These are phyloP conservation scores for Platyrinchus mystaceus DNA, from an alignment of 2,797 vertebrate genomes.

Conservation along the genomic window DNA sequence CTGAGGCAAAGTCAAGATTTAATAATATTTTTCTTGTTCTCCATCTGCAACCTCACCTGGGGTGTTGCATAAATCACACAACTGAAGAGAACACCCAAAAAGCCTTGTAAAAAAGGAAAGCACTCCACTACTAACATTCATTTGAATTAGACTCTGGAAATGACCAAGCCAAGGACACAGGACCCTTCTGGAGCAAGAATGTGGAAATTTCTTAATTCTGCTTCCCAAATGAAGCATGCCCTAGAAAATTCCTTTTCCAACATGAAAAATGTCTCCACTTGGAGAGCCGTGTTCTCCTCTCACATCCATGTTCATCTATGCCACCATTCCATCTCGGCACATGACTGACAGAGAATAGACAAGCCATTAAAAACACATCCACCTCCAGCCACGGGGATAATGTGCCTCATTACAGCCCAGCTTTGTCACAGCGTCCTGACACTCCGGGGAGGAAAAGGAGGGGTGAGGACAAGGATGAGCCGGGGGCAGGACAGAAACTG, in stretches of 20 bases:
- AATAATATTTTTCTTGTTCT: not conserved
- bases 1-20: not conserved
- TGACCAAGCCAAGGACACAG: not conserved
- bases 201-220: not conserved
- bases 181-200: not conserved
- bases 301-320: not conserved
- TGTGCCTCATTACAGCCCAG: slow-evolving; percentile 66
- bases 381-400: slow-evolving; percentile 76
- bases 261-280: not conserved
- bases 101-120: not conserved
- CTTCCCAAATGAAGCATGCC: not conserved
- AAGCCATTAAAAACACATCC: slow-evolving; percentile 77
- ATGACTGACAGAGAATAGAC: slow-evolving; percentile 76
- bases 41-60: not conserved
- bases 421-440: slow-evolving; percentile 73
- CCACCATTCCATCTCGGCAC: slow-evolving; percentile 60
- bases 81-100: not conserved
- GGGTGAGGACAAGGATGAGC: not conserved
- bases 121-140: not conserved
- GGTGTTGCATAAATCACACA: not conserved
- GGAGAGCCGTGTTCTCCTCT: not conserved
- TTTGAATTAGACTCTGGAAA: not conserved
- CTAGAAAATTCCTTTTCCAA: not conserved
- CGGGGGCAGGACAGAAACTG: not conserved
- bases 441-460: slow-evolving; percentile 60